A percentile compares a stretch with the other conserved stretches of the same genome.
phyloP scores from a whole-genome alignment of 1,140 invertebrate species.

The Drosophila busckii region DNA sequence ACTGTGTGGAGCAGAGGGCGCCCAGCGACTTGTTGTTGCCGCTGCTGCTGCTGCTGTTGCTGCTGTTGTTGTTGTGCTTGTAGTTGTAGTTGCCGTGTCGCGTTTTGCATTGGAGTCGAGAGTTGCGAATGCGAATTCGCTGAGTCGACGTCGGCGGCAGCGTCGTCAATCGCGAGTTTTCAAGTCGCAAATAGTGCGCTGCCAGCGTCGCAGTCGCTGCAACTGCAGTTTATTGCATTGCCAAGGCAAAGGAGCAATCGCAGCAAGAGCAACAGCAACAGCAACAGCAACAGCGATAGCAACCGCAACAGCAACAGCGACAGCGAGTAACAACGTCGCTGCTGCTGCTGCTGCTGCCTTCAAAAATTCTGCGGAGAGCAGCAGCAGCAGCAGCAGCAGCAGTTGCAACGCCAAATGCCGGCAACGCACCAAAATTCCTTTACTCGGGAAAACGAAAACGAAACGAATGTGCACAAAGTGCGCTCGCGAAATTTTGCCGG shows the following conservation, averaged over 20 bases:
- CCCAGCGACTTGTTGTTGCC: conserved; percentile 17
- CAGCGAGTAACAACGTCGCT: conserved; percentile 5
- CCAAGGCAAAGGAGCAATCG: conserved; percentile 33
- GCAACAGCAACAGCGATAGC: conserved; percentile 31
- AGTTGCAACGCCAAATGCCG: conserved; percentile 13
- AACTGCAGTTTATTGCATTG: conserved; percentile 39
- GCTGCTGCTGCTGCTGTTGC: conserved; percentile 23
- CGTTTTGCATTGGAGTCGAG: conserved; percentile 26
- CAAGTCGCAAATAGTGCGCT: conserved; percentile 66
- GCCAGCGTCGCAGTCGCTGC: conserved; percentile 32
- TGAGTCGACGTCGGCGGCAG: conserved; percentile 47
- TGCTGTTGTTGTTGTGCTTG: conserved; percentile 34
- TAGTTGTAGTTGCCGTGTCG: conserved; percentile 28
- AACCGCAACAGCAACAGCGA: conserved; percentile 4
- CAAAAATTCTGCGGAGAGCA: conserved; percentile 49
- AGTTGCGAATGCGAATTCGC: conserved; percentile 60
- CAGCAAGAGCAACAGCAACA: conserved; percentile 21
- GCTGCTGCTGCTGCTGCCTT: conserved; percentile 20
- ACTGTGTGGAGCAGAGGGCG: conserved; percentile 36
- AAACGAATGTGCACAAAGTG: conserved; percentile 14
- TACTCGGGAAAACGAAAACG: conserved; percentile 54
- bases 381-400: background rate
- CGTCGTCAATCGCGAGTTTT: background rate
- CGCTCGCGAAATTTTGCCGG: conserved; percentile 13
- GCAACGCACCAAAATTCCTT: conserved; percentile 54